A percentile compares a stretch with the other conserved stretches of the same genome.
Evolutionary conservation across 2,113 vertebrate species (phyloP).

Genomic region (Pantherophis guttatus): DNA sequence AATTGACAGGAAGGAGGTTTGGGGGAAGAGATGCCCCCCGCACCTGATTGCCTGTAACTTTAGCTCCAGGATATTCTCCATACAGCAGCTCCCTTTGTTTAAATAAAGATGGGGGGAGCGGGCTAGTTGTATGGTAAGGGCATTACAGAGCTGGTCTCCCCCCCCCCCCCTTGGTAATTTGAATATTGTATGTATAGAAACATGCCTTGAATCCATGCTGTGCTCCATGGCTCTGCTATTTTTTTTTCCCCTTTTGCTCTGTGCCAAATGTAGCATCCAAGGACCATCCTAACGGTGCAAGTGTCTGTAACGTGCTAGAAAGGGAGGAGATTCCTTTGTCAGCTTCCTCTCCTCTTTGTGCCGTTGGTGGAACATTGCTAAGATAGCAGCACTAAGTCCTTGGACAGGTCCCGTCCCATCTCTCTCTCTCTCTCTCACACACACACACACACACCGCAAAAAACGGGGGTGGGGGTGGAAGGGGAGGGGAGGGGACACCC

Average conservation of each 20-base stretch:
- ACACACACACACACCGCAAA: no score
- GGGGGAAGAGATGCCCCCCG: neutral
- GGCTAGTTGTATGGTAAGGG: neutral
- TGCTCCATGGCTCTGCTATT: neutral
- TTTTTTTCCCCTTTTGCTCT: neutral
- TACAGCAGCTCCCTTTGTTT: neutral
- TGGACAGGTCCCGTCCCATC: neutral
- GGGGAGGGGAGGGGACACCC: no score
- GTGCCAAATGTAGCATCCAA: neutral
- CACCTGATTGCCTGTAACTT: neutral
- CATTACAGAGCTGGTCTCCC: neutral
- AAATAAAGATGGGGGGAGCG: neutral
- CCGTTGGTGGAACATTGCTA: neutral
- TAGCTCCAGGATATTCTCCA: neutral
- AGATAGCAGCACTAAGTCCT: neutral
- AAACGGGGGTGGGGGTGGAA: no score
- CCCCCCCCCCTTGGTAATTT: neutral
- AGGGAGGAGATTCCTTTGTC: constrained; percentile 18
- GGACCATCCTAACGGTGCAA: neutral
- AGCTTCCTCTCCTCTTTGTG: neutral
- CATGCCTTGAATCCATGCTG: neutral
- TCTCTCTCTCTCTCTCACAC: no score
- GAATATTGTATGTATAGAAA: neutral
- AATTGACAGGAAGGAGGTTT: neutral
- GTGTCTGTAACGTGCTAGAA: neutral